phyloP scores from a whole-genome alignment of 2,113 vertebrate genomes.

The Caranx melampygus region DNA sequence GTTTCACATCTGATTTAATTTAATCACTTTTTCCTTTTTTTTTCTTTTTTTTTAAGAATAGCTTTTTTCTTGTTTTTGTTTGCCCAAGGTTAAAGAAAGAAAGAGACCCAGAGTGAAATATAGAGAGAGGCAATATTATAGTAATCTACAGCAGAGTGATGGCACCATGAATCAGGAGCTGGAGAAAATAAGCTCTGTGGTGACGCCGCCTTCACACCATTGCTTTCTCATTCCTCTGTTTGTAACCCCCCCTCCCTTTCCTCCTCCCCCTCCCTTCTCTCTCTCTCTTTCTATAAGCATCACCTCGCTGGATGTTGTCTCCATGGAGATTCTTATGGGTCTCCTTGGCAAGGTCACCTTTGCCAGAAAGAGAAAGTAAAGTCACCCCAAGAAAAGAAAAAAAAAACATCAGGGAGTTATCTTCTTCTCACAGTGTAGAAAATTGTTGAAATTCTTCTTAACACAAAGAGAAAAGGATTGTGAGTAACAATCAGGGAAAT shows the following conservation, averaged over 20 bases:
- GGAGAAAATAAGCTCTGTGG: conserved; percentile 49
- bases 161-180: conserved; percentile 64
- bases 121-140: conserved; percentile 56
- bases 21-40: neutral
- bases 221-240: conserved; percentile 37
- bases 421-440: neutral
- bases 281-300: conserved; percentile 49
- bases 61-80: conserved; percentile 9
- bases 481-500: conserved; percentile 22
- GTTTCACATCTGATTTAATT: conserved; percentile 8
- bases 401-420: conserved; percentile 1
- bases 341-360: conserved; percentile 79
- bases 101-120: conserved; percentile 11
- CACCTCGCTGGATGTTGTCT: conserved; percentile 69
- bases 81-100: conserved; percentile 10
- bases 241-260: conserved; percentile 14
- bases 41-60: neutral
- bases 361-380: conserved; percentile 52
- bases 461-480: neutral
- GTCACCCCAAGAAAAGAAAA: conserved; percentile 26
- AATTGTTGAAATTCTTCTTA: neutral
- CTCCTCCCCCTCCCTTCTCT: conserved; percentile 11
- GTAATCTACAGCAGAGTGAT: conserved; percentile 72
- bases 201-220: conserved; percentile 49
- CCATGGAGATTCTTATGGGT: conserved; percentile 77